These are phyloP conservation scores for Buathra laborator DNA, from an alignment of 2,888 invertebrate species.

Conservation along the genomic window DNA sequence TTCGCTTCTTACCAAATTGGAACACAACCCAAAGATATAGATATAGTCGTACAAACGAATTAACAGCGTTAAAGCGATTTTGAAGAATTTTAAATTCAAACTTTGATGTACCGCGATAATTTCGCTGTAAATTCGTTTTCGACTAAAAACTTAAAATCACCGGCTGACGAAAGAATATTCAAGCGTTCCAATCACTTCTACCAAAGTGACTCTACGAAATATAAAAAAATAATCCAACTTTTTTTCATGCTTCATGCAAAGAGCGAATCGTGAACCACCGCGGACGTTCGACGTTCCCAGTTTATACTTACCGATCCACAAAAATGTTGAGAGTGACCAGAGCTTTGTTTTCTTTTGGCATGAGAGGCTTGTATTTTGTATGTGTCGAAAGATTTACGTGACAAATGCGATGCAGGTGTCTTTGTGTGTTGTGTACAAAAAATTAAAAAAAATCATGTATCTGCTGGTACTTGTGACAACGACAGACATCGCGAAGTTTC, in stretches of 20 bases:
- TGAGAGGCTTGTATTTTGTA: conserved; percentile 59
- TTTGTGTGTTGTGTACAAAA: conserved; percentile 44
- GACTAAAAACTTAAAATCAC: conserved; percentile 44
- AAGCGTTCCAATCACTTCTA: conserved; percentile 70
- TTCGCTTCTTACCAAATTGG: conserved; percentile 57
- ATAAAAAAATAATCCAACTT: conserved; percentile 56
- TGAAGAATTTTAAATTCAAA: background rate
- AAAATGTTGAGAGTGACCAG: conserved; percentile 54
- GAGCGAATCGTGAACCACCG: conserved; percentile 34
- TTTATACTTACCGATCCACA: conserved; percentile 60
- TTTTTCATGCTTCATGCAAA: conserved; percentile 68
- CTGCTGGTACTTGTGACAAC: conserved; percentile 54
- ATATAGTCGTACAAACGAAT: conserved; percentile 18
- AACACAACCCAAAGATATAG: conserved; percentile 56
- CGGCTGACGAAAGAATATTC: conserved; percentile 65
- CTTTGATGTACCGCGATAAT: background rate
- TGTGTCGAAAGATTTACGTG: conserved; percentile 70
- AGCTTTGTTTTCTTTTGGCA: conserved; percentile 52
- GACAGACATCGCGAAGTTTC: conserved; percentile 34
- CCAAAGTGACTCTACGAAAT: conserved; percentile 61
- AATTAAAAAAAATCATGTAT: conserved; percentile 41
- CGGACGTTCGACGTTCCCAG: conserved; percentile 4
- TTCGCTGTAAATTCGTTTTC: background rate
- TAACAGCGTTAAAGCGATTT: background rate
- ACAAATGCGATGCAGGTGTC: conserved; percentile 69